Base-by-base conservation (phyloP, 2,113 vertebrate genomes). In the Tragelaphus imberbis region DNA sequence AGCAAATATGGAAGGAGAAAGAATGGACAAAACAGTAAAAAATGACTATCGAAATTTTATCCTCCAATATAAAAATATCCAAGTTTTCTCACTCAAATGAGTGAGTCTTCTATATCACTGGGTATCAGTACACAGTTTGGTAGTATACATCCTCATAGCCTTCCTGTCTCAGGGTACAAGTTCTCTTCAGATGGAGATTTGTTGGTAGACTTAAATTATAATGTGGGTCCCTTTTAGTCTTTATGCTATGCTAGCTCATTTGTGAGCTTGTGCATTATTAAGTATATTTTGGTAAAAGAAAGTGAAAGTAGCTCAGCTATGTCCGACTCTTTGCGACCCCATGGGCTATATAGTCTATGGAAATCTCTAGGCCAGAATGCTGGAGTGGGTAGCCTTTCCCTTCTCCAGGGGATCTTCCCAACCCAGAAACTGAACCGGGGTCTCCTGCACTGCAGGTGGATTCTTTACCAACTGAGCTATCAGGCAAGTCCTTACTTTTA, bases 241-340 rank as follows among this genome's bases (percentile, higher is more conserved):
- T 63, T 85, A 95, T 92, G 75, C 81, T 63, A 40, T 79, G 81
- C 88, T 33, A 94, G 68, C 53, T 97, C 92, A 92, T 96, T 92
- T 97, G 79, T 92, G 79, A 95, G 28, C 33, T 44, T 97, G 85
- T 95, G 63, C 90, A 92, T 98, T 97, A 97, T 97, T 98, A 97
- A 97, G 85, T 77, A 40, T 86, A 88, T 93, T 97, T 91, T 91
- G 96, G 92, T 95, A 97, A 95, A 97, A 65, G n/a, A 89, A 95
- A 51, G 25, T 25, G n/a, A 40, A 36, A 23, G 68, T 40, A 23
- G n/a, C 68, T 75, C 5, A 75, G 19, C 19, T 5, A 21, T 75
- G 68, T 75, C n/a, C 2, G 1, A 40, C 68, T 75, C 21, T 40
- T 36, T 71, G n/a, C 0, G 0, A 75, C n/a, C n/a, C 10, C 19